phyloP scores from a whole-genome alignment of 2,888 invertebrate species.

The Piscicola geometra region DNA sequence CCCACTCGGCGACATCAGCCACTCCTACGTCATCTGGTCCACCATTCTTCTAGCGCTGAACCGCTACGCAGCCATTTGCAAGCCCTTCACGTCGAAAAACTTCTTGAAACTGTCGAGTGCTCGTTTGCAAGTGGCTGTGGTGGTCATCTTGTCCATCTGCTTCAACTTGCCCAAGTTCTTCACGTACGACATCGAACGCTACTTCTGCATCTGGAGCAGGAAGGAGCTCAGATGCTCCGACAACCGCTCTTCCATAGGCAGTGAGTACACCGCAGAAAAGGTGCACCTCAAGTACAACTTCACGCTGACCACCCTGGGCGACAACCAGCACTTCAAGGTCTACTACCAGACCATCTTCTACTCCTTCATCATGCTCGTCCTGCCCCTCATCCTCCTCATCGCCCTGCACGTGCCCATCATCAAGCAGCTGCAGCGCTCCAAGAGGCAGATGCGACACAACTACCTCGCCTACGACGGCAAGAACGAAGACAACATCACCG shows the following conservation, averaged over 20 bases:
- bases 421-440: constrained; percentile 33
- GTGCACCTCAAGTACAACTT: not conserved
- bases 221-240: not conserved
- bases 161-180: constrained; percentile 42
- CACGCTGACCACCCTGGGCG: constrained; percentile 5
- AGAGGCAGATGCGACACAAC: constrained; percentile 33
- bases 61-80: constrained; percentile 43
- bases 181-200: constrained; percentile 33
- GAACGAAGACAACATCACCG: constrained; percentile 38
- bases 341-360: constrained; percentile 37
- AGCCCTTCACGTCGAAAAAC: constrained; percentile 38
- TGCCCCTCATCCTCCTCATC: constrained; percentile 35
- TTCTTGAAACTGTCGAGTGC: constrained; percentile 38
- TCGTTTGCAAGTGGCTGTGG: constrained; percentile 39
- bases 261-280: not conserved
- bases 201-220: not conserved
- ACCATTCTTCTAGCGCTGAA: constrained; percentile 43
- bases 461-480: constrained; percentile 30
- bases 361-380: constrained; percentile 35
- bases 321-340: constrained; percentile 29
- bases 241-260: no score
- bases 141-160: constrained; percentile 36
- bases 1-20: constrained; percentile 40
- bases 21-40: constrained; percentile 41
- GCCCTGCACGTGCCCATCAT: constrained; percentile 36